Evolutionary conservation across 1,140 invertebrate genomes (phyloP).

Genomic region (Scaptomyza montana): DNA sequence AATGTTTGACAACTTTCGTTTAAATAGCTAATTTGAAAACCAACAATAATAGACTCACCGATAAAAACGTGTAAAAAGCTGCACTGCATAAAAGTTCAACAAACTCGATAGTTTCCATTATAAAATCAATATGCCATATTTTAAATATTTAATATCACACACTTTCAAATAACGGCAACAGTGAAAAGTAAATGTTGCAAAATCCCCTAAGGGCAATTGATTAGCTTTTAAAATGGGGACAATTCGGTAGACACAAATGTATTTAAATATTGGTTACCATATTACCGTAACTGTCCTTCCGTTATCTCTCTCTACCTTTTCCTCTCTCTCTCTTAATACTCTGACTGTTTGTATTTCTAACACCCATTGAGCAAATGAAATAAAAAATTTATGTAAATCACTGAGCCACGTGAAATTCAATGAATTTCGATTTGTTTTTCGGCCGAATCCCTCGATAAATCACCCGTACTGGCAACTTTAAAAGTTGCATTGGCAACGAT

Average conservation of each 20-base stretch:
- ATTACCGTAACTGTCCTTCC: conserved; percentile 9
- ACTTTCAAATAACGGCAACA: neutral
- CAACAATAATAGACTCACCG: conserved; percentile 24
- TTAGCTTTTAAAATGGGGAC: conserved; percentile 55
- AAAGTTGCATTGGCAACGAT: conserved; percentile 22
- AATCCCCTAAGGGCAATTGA: conserved; percentile 73
- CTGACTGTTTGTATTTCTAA: neutral
- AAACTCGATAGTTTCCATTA: conserved; percentile 55
- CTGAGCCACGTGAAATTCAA: conserved; percentile 57
- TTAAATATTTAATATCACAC: conserved; percentile 69
- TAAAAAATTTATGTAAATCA: conserved; percentile 72
- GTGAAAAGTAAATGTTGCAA: conserved; percentile 15
- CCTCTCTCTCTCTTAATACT: neutral
- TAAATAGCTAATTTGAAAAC: conserved; percentile 53
- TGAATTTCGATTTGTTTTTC: conserved; percentile 54
- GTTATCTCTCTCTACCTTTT: neutral
- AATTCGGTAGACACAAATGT: conserved; percentile 45
- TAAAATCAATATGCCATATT: conserved; percentile 73
- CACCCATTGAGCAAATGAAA: conserved; percentile 54
- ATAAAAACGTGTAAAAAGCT: conserved; percentile 25
- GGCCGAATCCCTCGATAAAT: conserved; percentile 41
- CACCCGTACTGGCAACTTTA: conserved; percentile 28
- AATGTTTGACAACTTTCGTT: conserved; percentile 52
- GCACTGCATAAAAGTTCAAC: conserved; percentile 55
- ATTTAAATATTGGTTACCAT: conserved; percentile 33